Evolutionary conservation across 2,888 invertebrate genomes (phyloP), one percentile per base, ranked within the genome.

Genomic region (Netelia fuscicornis): DNA sequence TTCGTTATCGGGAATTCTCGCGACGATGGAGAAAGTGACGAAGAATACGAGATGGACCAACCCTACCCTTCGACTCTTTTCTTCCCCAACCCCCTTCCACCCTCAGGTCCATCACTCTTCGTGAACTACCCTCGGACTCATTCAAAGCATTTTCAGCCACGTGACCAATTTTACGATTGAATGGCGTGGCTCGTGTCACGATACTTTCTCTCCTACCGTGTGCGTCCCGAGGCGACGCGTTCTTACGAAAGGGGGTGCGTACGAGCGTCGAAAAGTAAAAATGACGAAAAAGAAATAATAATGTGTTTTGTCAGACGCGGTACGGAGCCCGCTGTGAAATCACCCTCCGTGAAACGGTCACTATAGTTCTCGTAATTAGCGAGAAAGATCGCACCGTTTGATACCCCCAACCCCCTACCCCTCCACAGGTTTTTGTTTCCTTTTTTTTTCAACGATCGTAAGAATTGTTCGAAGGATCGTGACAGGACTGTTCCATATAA

Each of bases 141-240:
- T 87, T 90, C 87, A 87, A 90, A 89, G 89, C 87, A 90, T 90
- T 91, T 89, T 86, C 87, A 87, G 91, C 87, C 92, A 92, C 92
- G 92, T 90, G 92, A 90, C 92, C 91, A 92, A 92, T 92, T 92
- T 92, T 81, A 90, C 89, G 88, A 90, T 75, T 89, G 88, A 91
- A 90, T 86, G 84, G 85, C 87, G 85, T 64, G 79, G 84, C 88
- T 87, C 90, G 90, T 89, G 88, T 86, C 30, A 64, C 52, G 62
- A 64, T 13, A 56, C 44, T 52, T 67, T 64, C 72, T 37, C 17
- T 13, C 65, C 52, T 30, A 9, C 37, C 25, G 42, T 37, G 23
- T 52, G 48, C 37, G 81, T 65, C 58, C 67, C 8, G 37, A 83
- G 81, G 70, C 81, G 68, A 65, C 58, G 54, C 52, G 37, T 74